Base-by-base conservation (phyloP, 2,797 vertebrate genomes). In the Hemitrygon akajei region DNA sequence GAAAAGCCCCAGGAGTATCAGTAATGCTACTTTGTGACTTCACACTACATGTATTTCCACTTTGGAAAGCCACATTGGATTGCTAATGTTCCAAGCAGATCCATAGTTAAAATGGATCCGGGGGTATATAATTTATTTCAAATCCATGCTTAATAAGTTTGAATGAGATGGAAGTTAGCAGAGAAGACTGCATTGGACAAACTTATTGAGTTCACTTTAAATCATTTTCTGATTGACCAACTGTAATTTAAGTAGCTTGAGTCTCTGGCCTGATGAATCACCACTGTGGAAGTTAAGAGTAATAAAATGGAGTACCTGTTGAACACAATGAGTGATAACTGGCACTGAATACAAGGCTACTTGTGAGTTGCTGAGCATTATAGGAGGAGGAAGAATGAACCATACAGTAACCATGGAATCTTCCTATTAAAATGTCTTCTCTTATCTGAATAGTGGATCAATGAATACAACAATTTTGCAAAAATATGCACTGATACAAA, bases 221-320 rank as follows among this genome's bases (percentile, higher is more conserved):
- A 73, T 73, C 34, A 91, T 91, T 91, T 92, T 69, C 69, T 73
- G 89, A 47, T 73, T 92, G 34, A 76, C 37, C 47, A 75, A 27
- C 91, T 92, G 37, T 69, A 56, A 37, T 92, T 93, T 75, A 71
- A 73, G 14, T 56, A 92, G 27, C 16, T 30, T 92, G 91, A 92
- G 25, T 4, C 91, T 75, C 16, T 66, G 86, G 30, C 20, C 14
- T 89, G 60, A 79, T 89, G 56, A 16, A 37, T 66, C 18, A 89
- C n/a, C 7, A 22, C 86, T 89, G 58, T 87, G n/a, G n/a, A 66
- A 63, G n/a, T 3, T 9, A 92, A 76, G 75, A 40, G 89, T 93
- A 75, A 25, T 40, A 73, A 92, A 93, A 25, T 93, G 91, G 71
- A 76, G 27, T 20, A 89, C n/a, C 30, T 75, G 22, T 75, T 76